Evolutionary conservation across 2,113 vertebrate genomes (phyloP).

Genomic region (Loxodonta africana): DNA sequence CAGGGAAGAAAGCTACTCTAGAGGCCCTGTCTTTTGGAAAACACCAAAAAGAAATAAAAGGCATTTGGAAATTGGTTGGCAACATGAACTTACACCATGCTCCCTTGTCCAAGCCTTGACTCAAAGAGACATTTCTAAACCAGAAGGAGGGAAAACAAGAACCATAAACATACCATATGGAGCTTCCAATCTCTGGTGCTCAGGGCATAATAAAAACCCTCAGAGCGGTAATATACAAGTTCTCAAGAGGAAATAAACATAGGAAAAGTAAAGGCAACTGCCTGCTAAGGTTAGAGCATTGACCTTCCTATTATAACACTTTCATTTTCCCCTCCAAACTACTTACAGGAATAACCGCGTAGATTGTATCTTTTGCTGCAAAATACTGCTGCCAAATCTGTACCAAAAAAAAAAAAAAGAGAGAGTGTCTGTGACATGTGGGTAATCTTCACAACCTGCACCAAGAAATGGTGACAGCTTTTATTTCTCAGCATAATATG

Average conservation of each 20-base stretch:
- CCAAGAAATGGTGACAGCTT: constrained; percentile 54
- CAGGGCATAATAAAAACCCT: constrained; percentile 76
- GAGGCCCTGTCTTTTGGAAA: constrained; percentile 55
- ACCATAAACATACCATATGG: constrained; percentile 78
- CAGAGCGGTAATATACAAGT: constrained; percentile 69
- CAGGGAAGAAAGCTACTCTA: constrained; percentile 49
- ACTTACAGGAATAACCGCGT: constrained; percentile 97
- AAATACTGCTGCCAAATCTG: constrained; percentile 97
- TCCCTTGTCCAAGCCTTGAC: constrained; percentile 74
- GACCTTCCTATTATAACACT: constrained; percentile 55
- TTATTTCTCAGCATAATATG: constrained; percentile 49
- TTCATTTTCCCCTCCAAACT: constrained; percentile 61
- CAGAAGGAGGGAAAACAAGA: constrained; percentile 74
- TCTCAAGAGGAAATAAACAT: constrained; percentile 81
- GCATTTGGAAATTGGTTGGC: constrained; percentile 71
- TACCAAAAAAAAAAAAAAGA: constrained; percentile 77
- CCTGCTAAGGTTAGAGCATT: constrained; percentile 58
- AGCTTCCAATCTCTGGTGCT: constrained; percentile 76
- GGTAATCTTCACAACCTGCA: constrained; percentile 62
- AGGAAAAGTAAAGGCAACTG: constrained; percentile 72
- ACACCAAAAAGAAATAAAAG: constrained; percentile 70
- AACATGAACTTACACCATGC: constrained; percentile 68
- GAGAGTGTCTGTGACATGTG: constrained; percentile 32
- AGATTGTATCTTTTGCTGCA: constrained; percentile 94
- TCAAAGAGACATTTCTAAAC: constrained; percentile 78